phyloP scores from a whole-genome alignment of 2,113 vertebrate species.

The Melanotaenia duboulayi region DNA sequence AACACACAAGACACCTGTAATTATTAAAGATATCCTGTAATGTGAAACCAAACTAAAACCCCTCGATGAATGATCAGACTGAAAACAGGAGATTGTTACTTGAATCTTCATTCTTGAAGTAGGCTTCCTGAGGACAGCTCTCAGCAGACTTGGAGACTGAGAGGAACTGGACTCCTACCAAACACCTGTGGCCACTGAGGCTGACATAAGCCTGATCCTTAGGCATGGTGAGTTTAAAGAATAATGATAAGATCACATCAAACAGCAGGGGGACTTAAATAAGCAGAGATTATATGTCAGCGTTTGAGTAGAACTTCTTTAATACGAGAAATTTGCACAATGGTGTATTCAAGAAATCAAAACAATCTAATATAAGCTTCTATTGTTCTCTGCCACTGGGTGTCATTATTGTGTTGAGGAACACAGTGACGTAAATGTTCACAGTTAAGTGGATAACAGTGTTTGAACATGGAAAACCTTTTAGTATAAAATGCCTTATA shows the following conservation, averaged over 20 bases:
- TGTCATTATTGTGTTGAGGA: constrained; percentile 64
- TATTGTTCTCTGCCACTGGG: constrained; percentile 64
- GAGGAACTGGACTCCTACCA: constrained; percentile 58
- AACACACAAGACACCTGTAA: constrained; percentile 1
- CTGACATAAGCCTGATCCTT: constrained; percentile 37
- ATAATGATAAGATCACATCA: constrained; percentile 17
- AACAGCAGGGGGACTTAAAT: constrained; percentile 39
- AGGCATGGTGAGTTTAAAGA: constrained; percentile 1
- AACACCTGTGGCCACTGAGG: constrained; percentile 68
- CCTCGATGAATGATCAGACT: constrained; percentile 33
- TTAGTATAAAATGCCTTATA: neutral
- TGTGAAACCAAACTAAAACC: constrained; percentile 10
- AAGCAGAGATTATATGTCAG: constrained; percentile 29
- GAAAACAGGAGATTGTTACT: constrained; percentile 43
- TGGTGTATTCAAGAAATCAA: constrained; percentile 20
- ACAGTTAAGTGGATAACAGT: constrained; percentile 3
- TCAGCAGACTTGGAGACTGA: constrained; percentile 24
- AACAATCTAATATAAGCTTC: neutral
- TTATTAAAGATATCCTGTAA: constrained; percentile 11
- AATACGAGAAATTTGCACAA: constrained; percentile 20
- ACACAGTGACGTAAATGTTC: neutral
- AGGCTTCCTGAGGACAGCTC: constrained; percentile 32
- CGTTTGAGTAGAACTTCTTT: constrained; percentile 7
- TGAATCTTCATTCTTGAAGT: constrained; percentile 39
- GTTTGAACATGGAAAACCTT: constrained; percentile 7